Evolutionary conservation across 2,888 invertebrate species (phyloP).

Genomic region (Cantharis rustica): DNA sequence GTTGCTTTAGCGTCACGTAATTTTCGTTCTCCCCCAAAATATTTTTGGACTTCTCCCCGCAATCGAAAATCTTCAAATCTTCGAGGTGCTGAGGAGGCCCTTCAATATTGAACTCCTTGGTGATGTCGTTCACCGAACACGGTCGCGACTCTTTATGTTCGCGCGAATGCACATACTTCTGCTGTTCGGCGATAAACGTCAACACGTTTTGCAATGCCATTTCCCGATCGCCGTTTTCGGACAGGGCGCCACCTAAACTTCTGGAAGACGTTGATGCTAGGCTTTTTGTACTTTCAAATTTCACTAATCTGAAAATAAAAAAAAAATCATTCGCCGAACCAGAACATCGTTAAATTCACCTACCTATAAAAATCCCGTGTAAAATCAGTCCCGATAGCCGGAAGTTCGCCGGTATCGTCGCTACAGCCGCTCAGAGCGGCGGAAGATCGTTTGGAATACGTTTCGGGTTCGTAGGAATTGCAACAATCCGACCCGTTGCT

Average conservation of each 20-base stretch:
- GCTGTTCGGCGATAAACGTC: slow-evolving; percentile 77
- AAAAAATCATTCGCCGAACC: not conserved
- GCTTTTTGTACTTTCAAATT: slow-evolving; percentile 81
- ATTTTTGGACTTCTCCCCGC: slow-evolving; percentile 38
- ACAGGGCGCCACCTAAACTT: slow-evolving; percentile 63
- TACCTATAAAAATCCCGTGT: slow-evolving; percentile 75
- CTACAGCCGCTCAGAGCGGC: slow-evolving; percentile 69
- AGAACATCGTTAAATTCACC: not conserved
- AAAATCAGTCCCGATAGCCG: slow-evolving; percentile 73
- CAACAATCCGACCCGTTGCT: slow-evolving; percentile 59
- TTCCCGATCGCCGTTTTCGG: slow-evolving; percentile 67
- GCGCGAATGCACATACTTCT: slow-evolving; percentile 68
- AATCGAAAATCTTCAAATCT: slow-evolving; percentile 44
- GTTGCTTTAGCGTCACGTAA: slow-evolving; percentile 54
- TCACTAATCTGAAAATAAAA: slow-evolving; percentile 65
- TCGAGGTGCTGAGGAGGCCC: slow-evolving; percentile 57
- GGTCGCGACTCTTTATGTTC: slow-evolving; percentile 65
- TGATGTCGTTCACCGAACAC: slow-evolving; percentile 56
- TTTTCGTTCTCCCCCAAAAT: slow-evolving; percentile 48
- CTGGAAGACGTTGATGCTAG: slow-evolving; percentile 75
- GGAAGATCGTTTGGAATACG: slow-evolving; percentile 72
- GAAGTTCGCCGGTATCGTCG: slow-evolving; percentile 67
- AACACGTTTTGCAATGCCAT: slow-evolving; percentile 74
- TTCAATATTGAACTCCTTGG: slow-evolving; percentile 60
- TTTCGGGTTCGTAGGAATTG: slow-evolving; percentile 57